Conservation (phyloP, 2,888 invertebrate genomes). For the Halocaridina rubra region DNA sequence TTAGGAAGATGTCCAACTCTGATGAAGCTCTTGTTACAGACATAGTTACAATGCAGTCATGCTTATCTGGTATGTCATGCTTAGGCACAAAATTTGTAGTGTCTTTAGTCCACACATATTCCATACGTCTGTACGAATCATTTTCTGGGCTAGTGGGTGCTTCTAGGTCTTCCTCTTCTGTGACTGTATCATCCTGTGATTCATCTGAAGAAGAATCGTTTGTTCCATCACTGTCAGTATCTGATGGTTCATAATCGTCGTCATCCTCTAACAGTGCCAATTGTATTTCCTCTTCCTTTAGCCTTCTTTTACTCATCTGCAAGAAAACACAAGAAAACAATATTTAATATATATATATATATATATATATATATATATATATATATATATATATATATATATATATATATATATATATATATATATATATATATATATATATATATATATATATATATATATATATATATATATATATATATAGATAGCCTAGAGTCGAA, state of each 20-base stretch:
- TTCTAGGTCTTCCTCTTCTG: neutral
- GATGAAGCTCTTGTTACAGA: neutral
- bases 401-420: neutral
- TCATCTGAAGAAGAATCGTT: neutral
- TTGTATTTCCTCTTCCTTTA: neutral
- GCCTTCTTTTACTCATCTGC: neutral
- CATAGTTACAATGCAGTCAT: neutral
- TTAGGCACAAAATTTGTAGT: neutral
- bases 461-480: no score
- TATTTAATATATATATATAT: no score
- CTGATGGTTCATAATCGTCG: neutral
- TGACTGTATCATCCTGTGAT: neutral
- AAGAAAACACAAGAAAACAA: neutral
- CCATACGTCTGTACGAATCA: neutral
- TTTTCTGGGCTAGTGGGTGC: neutral
- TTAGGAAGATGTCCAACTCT: neutral
- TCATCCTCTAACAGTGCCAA: neutral
- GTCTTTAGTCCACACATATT: neutral
- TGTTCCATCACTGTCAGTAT: neutral
- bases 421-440: no score
- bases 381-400: neutral
- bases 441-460: no score
- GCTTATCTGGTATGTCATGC: neutral
- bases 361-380: neutral
- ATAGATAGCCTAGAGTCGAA: no score